Conservation (phyloP, 2,888 invertebrate genomes). For the Aplocera efformata region DNA sequence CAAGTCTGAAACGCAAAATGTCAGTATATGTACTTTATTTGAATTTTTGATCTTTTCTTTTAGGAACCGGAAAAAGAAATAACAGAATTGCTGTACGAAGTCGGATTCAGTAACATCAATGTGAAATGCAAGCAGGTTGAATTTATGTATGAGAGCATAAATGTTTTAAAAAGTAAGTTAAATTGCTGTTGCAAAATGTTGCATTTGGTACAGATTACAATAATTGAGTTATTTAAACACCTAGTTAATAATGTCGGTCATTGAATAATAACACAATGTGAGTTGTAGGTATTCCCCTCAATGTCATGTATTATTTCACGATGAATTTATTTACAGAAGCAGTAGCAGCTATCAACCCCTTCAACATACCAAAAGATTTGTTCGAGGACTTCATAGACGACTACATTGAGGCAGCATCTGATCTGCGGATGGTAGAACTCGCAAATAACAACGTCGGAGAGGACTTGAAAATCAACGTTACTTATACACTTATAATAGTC, state of each 20-base stretch:
- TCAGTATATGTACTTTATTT: not conserved
- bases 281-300: too few relatives aligned
- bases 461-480: constrained; percentile 30
- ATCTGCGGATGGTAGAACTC: constrained; percentile 53
- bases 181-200: not conserved
- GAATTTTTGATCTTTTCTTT: constrained; percentile 16
- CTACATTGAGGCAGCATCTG: constrained; percentile 72
- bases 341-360: constrained; percentile 85
- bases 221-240: too few relatives aligned
- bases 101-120: constrained; percentile 81
- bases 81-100: constrained; percentile 72
- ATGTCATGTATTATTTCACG: too few relatives aligned
- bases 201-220: too few relatives aligned
- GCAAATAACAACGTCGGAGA: constrained; percentile 54
- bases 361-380: constrained; percentile 81
- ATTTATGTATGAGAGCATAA: constrained; percentile 79
- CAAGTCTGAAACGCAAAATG: too few relatives aligned
- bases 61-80: constrained; percentile 80
- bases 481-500: constrained; percentile 32
- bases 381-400: constrained; percentile 83
- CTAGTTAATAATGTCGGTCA: too few relatives aligned
- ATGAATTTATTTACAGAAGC: constrained; percentile 81
- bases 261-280: too few relatives aligned
- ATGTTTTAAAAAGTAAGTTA: constrained; percentile 80
- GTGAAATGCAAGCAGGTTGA: constrained; percentile 81